phyloP scores from a whole-genome alignment of 2,888 invertebrate species.

The Lasioglossum morio region DNA sequence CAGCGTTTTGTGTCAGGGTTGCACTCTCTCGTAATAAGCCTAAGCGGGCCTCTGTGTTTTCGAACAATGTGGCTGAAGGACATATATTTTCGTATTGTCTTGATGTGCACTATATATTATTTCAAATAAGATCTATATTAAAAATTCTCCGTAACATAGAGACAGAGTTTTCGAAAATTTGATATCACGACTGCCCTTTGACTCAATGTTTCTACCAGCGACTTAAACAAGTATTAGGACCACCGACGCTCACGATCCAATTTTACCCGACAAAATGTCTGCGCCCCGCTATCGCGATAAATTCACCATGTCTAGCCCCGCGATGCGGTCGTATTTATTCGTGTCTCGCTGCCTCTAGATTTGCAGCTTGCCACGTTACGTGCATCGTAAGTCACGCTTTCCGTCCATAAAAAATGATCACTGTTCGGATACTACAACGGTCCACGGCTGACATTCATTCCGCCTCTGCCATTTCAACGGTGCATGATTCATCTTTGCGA shows the following conservation, averaged over 20 bases:
- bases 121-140: background rate
- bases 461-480: background rate
- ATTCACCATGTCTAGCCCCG: background rate
- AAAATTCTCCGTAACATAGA: background rate
- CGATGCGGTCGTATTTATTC: conserved; percentile 8
- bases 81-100: background rate
- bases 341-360: background rate
- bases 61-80: background rate
- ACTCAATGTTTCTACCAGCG: background rate
- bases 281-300: background rate
- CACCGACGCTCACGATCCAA: background rate
- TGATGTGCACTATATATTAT: background rate
- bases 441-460: background rate
- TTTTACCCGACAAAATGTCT: background rate
- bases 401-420: conserved; percentile 9
- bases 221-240: background rate
- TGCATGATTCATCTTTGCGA: background rate
- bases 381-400: conserved; percentile 7
- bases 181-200: background rate
- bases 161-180: background rate
- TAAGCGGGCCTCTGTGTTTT: background rate
- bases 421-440: background rate
- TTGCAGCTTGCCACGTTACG: background rate
- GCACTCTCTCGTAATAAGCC: conserved; percentile 3
- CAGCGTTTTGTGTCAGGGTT: background rate